Evolutionary conservation across 1,140 invertebrate genomes (phyloP).

Genomic region (Apolygus lucorum): DNA sequence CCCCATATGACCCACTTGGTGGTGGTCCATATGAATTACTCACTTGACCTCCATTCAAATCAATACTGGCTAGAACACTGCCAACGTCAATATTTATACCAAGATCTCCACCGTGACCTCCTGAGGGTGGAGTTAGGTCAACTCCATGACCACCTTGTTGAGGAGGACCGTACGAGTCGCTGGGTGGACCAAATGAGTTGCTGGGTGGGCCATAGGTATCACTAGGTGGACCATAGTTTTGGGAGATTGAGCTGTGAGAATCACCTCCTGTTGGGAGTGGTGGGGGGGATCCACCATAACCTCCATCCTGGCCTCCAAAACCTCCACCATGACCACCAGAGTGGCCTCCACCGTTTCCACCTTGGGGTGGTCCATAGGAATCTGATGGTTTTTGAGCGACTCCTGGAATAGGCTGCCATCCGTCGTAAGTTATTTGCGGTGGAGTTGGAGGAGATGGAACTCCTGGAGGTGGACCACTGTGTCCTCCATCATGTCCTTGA

Average conservation of each 20-base stretch:
- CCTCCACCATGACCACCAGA: background rate
- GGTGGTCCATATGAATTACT: conserved; percentile 27
- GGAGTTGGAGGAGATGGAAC: conserved; percentile 62
- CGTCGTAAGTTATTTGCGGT: conserved; percentile 67
- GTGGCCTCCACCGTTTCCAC: conserved; percentile 15
- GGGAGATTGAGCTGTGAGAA: background rate
- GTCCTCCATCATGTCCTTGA: conserved; percentile 35
- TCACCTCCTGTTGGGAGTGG: conserved; percentile 34
- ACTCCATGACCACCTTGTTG: background rate
- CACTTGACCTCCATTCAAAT: background rate
- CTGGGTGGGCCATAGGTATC: conserved; percentile 26
- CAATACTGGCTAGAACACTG: too few relatives aligned
- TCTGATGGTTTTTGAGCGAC: conserved; percentile 39
- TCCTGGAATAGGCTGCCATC: conserved; percentile 72
- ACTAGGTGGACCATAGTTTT: conserved; percentile 26
- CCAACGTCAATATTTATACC: too few relatives aligned
- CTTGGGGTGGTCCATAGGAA: conserved; percentile 35
- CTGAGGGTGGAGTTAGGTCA: conserved; percentile 7
- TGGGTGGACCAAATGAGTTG: conserved; percentile 26
- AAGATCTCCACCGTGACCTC: conserved; percentile 12
- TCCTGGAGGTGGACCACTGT: conserved; percentile 44
- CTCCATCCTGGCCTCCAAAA: background rate
- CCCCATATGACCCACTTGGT: background rate
- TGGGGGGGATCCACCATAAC: conserved; percentile 31
- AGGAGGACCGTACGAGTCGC: conserved; percentile 33